phyloP scores from a whole-genome alignment of 2,797 vertebrate genomes.

The Diplodus puntazzo region DNA sequence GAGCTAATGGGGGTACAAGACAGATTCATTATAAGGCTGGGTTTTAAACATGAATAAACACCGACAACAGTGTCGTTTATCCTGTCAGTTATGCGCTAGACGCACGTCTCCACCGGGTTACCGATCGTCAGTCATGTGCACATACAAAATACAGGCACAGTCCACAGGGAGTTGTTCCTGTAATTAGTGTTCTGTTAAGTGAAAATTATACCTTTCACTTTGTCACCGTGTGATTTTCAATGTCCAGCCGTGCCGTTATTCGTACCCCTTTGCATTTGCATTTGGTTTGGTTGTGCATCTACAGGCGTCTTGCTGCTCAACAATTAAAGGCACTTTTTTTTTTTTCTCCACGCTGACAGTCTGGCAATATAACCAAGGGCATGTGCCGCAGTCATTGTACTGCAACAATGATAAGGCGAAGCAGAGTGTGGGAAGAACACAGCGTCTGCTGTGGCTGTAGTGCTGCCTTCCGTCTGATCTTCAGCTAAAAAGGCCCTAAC shows the following conservation, averaged over 20 bases:
- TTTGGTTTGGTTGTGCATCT: too few relatives aligned
- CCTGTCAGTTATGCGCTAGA: slow-evolving; percentile 47
- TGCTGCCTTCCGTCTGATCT: slow-evolving; percentile 77
- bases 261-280: too few relatives aligned
- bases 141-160: slow-evolving; percentile 1
- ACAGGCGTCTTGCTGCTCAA: slow-evolving; percentile 1
- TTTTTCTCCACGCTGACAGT: slow-evolving; percentile 24
- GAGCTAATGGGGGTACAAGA: slow-evolving; percentile 54
- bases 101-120: slow-evolving; percentile 46
- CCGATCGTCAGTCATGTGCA: slow-evolving; percentile 39
- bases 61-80: slow-evolving; percentile 55
- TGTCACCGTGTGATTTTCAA: slow-evolving; percentile 2
- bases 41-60: slow-evolving; percentile 59
- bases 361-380: slow-evolving; percentile 45
- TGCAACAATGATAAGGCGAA: slow-evolving; percentile 63
- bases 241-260: neutral
- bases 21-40: slow-evolving; percentile 49
- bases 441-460: slow-evolving; percentile 69
- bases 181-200: slow-evolving; percentile 20
- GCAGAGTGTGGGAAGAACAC: slow-evolving; percentile 75
- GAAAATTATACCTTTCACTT: slow-evolving; percentile 49
- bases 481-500: slow-evolving; percentile 77
- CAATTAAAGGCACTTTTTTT: slow-evolving; percentile 41
- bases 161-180: slow-evolving; percentile 17
- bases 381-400: slow-evolving; percentile 56